phyloP scores from a whole-genome alignment of 2,888 invertebrate species.

The Sphecodes monilicornis region DNA sequence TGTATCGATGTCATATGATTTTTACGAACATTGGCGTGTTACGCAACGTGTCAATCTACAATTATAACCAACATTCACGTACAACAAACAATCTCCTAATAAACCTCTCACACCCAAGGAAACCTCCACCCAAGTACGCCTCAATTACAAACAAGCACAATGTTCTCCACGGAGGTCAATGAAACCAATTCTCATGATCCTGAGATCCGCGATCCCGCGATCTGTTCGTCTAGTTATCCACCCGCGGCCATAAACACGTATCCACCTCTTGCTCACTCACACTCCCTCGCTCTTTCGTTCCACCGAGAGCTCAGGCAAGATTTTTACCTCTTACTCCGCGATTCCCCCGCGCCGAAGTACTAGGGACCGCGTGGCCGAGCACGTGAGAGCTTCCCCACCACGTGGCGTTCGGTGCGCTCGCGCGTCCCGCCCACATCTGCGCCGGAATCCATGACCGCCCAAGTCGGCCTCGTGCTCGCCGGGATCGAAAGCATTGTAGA shows the following conservation, averaged over 20 bases:
- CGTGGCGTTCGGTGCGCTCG: constrained; percentile 74
- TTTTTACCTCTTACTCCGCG: constrained; percentile 47
- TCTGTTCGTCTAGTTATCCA: constrained; percentile 5
- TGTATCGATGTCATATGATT: no score
- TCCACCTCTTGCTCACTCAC: background rate
- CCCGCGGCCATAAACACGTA: constrained; percentile 15
- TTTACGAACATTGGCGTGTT: no score
- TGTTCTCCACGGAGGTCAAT: background rate
- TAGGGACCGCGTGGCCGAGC: constrained; percentile 81
- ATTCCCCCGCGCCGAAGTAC: constrained; percentile 28
- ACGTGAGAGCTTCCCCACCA: constrained; percentile 81
- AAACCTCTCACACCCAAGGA: background rate
- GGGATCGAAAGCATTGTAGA: constrained; percentile 41
- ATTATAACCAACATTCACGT: no score
- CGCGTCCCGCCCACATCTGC: constrained; percentile 82
- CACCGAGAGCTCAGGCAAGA: constrained; percentile 6
- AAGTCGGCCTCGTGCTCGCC: constrained; percentile 74
- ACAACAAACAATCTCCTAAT: no score
- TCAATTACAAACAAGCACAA: background rate
- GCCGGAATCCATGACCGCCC: constrained; percentile 79
- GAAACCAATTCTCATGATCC: constrained; percentile 7
- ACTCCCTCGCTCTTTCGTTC: background rate
- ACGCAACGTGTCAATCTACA: no score
- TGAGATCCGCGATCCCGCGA: background rate
- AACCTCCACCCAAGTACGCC: background rate